Base-by-base conservation (phyloP, 2,797 vertebrate species). In the Sebastolobus alascanus region DNA sequence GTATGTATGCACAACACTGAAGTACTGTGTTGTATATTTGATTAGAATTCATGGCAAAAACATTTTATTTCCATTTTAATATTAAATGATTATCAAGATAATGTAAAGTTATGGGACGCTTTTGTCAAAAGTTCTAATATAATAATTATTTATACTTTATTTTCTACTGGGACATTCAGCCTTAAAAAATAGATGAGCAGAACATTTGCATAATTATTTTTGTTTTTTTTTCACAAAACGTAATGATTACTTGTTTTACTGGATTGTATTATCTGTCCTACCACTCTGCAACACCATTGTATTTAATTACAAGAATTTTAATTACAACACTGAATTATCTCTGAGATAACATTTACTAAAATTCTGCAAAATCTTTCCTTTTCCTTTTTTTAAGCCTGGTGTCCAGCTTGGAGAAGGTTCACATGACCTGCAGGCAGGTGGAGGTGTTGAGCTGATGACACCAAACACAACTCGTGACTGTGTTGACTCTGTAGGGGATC, bases 401-500 rank as follows among this genome's bases (percentile, higher is more conserved):
- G 0, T 50, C 31, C 54, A 52, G 69, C 16, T 3, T 18, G 56
- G 27, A 37, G 38, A 40, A 66, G 70, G 16, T 78, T 81, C 72
- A 60, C 31, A 4, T n/a, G 50, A 29, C 33, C 74, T 27, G 50
- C 91, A 92, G 77, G 72, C 86, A 91, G 88, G 89, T 92, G 89
- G 87, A 90, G 77, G 79, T 69, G 81, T 91, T 87, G 83, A 91
- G 87, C 84, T 33, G 38, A 71, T 14, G 72, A 61, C 80, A 63
- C 33, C 16, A 12, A 40, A 16, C 69, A 33, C 37, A 56, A 18
- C 33, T 55, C 6, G 8, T 0, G 40, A 16, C 60, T 25, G 13
- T 25, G 13, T 27, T 2, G 46, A 11, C 52, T 33, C 37, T 18
- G 4, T 8, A 4, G 11, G 20, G 40, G 37, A 55, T 71, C 66